phyloP scores from a whole-genome alignment of 2,888 invertebrate species.

The Exocentrus adspersus region DNA sequence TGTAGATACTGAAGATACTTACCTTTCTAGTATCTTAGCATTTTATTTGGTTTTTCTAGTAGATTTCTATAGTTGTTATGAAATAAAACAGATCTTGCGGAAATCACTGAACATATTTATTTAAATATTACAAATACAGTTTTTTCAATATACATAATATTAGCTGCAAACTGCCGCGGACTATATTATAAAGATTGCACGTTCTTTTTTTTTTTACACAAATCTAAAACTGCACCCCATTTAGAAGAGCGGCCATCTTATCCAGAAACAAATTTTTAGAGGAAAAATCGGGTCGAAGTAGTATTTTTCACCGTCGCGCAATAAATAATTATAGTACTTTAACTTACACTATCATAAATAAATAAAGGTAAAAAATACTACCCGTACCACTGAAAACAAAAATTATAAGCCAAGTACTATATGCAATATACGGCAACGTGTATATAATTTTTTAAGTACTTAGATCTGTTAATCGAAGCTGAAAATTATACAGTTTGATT shows the following conservation, averaged over 20 bases:
- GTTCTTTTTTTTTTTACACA: conserved; percentile 53
- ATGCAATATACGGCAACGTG: conserved; percentile 17
- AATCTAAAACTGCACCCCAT: conserved; percentile 47
- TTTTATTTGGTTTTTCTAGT: no score
- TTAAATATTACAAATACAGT: conserved; percentile 63
- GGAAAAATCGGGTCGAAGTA: neutral
- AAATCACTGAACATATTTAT: conserved; percentile 60
- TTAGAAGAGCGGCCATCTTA: conserved; percentile 39
- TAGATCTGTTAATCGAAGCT: conserved; percentile 23
- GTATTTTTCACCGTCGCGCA: conserved; percentile 3
- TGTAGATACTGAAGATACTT: no score
- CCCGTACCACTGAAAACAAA: conserved; percentile 26
- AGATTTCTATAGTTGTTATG: no score
- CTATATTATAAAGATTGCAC: conserved; percentile 62
- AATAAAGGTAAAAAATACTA: conserved; percentile 28
- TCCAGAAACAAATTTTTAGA: conserved; percentile 17
- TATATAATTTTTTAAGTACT: conserved; percentile 17
- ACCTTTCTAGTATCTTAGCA: no score
- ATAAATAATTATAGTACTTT: conserved; percentile 8
- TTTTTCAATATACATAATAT: conserved; percentile 57
- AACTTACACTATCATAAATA: neutral
- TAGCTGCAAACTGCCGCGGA: conserved; percentile 58
- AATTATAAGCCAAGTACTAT: conserved; percentile 27
- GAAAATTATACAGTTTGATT: conserved; percentile 31
- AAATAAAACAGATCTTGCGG: conserved; percentile 22